Evolutionary conservation across 2,888 invertebrate species (phyloP), one percentile per base, ranked within the genome.

Genomic region (Cryptocephalus moraei): DNA sequence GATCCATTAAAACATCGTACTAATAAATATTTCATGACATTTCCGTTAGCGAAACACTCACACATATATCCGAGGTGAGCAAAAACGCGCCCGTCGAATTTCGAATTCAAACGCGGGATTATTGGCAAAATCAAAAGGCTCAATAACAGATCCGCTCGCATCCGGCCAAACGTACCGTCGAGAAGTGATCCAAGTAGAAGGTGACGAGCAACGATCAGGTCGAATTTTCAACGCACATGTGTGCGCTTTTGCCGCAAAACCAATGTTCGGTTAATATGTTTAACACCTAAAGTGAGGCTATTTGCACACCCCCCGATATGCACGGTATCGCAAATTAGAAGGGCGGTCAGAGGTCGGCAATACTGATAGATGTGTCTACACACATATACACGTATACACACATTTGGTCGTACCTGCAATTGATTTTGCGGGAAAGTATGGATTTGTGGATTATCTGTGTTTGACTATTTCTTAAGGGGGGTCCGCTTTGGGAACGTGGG

Each of bases 191-290:
- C 12, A 6, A 44, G 40, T 32, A n/a, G 32, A 38, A 41, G 36
- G 36, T 2, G 48, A 40, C 51, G 49, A 53, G 50, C 45, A 58
- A 45, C 50, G 51, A 52, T 36, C 53, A 54, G 64, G 55, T 51
- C 59, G 57, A 49, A 45, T 43, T 47, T 43, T 46, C 50, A 50
- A 57, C 62, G 58, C 62, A 62, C 62, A 62, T 62, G 63, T 62
- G 62, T 60, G 61, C 62, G 61, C 63, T 62, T 60, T 59, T 52
- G 57, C 62, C 62, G 55, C 63, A 63, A 63, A 63, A 62, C 68
- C 67, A 61, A 66, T 66, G 66, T 63, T 55, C 66, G 67, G 66
- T 66, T 68, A 68, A 68, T 68, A 67, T 65, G 68, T 67, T 67
- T 67, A 68, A 68, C 67, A 67, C 68, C 68, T 67, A 65, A 65